A percentile compares a stretch with the other conserved stretches of the same genome.
Evolutionary conservation across 2,113 vertebrate species (phyloP).

Genomic region (Oreochromis spilurus): DNA sequence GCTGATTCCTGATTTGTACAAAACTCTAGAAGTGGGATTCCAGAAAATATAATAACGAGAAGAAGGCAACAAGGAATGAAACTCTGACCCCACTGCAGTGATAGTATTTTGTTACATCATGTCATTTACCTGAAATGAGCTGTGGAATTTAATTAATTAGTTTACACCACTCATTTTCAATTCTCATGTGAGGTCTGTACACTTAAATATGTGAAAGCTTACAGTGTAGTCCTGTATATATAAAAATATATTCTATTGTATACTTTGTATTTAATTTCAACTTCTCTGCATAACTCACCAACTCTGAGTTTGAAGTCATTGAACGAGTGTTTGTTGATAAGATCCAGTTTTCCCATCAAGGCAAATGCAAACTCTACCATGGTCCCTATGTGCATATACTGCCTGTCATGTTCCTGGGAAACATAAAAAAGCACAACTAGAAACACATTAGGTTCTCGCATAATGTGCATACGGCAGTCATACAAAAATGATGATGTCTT

Average conservation of each 20-base stretch:
- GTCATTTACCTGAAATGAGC: background rate
- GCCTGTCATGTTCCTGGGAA: conserved; percentile 87
- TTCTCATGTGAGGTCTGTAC: background rate
- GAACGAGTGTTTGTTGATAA: conserved; percentile 98
- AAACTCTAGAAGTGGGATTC: background rate
- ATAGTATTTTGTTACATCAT: background rate
- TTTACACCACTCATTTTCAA: background rate
- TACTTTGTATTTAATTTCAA: background rate
- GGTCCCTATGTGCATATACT: conserved; percentile 95
- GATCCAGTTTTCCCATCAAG: conserved; percentile 91
- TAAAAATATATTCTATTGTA: background rate
- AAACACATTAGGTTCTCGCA: background rate
- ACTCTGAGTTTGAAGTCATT: conserved; percentile 97
- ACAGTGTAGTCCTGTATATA: background rate
- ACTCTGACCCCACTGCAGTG: background rate
- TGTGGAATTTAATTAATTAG: background rate
- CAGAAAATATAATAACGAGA: background rate
- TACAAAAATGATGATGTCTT: background rate
- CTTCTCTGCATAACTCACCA: conserved; percentile 72
- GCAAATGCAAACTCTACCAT: conserved; percentile 98
- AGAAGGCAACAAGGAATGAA: background rate
- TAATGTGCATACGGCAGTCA: background rate
- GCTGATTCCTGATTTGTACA: background rate
- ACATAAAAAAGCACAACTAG: background rate
- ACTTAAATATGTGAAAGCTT: background rate